These are phyloP conservation scores for Agonum fuliginosum DNA, from an alignment of 2,888 invertebrate species.

Conservation along the genomic window DNA sequence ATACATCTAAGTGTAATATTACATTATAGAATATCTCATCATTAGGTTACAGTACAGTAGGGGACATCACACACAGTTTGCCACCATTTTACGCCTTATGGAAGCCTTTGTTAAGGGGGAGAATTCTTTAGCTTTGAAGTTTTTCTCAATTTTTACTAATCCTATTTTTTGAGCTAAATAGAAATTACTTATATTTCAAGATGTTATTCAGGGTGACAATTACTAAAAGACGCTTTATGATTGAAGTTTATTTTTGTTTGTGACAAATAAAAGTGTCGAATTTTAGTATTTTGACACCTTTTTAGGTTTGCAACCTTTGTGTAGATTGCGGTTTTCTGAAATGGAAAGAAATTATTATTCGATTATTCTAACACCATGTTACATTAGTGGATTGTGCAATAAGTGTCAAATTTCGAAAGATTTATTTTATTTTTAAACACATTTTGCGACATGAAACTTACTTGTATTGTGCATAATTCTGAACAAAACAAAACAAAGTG, in stretches of 20 bases:
- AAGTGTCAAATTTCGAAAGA: no score
- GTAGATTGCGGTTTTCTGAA: neutral
- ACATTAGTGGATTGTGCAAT: no score
- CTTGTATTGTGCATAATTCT: no score
- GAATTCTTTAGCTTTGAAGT: conserved; percentile 1
- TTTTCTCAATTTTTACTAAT: conserved; percentile 24
- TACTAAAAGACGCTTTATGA: conserved; percentile 63
- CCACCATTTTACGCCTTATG: neutral
- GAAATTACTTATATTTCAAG: conserved; percentile 60
- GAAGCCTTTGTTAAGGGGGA: conserved; percentile 1
- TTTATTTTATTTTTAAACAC: no score
- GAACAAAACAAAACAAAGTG: no score
- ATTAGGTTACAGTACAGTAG: conserved; percentile 66
- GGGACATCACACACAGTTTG: neutral
- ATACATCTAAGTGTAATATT: conserved; percentile 69
- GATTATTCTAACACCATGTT: no score
- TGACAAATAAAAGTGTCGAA: conserved; percentile 69
- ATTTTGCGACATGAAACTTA: no score
- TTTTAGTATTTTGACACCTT: conserved; percentile 64
- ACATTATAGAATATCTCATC: conserved; percentile 68
- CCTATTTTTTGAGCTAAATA: conserved; percentile 48
- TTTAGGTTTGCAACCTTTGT: neutral
- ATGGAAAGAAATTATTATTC: neutral
- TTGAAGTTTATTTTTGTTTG: conserved; percentile 66
- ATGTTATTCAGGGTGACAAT: conserved; percentile 62